Conservation (phyloP, 2,113 vertebrate species). For the Psammodynastes pulverulentus region DNA sequence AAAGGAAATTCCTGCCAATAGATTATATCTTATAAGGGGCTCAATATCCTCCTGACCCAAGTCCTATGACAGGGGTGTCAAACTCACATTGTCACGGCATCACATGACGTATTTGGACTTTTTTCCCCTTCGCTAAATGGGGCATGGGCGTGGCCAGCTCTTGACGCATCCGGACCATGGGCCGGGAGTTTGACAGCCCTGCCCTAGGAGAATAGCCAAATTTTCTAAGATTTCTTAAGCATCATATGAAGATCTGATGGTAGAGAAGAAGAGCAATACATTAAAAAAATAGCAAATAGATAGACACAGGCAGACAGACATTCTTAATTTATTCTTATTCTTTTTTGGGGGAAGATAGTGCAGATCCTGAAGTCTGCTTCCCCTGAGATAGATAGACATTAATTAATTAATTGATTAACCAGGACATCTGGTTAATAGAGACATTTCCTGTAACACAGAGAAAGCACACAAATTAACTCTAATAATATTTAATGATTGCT, state of each 20-base stretch:
- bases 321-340: not conserved
- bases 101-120: too few relatives aligned
- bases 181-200: too few relatives aligned
- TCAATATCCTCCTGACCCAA: not conserved
- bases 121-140: too few relatives aligned
- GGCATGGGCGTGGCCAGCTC: too few relatives aligned
- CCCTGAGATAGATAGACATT: not conserved
- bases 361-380: not conserved
- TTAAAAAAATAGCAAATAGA: not conserved
- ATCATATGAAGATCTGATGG: not conserved
- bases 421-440: slow-evolving; percentile 23
- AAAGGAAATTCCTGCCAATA: not conserved
- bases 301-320: not conserved
- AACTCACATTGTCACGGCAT: too few relatives aligned
- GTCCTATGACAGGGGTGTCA: not conserved
- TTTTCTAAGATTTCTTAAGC: not conserved
- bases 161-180: too few relatives aligned
- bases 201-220: not conserved
- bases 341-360: not conserved
- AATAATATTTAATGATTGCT: slow-evolving; percentile 9
- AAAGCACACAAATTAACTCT: not conserved
- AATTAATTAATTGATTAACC: slow-evolving; percentile 1
- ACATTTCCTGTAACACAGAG: slow-evolving; percentile 10
- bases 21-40: not conserved
- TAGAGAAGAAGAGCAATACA: not conserved